Percentiles rank a stretch among this genome's conserved stretches.
phyloP scores from a whole-genome alignment of 2,888 invertebrate species.

The Helleia helle region DNA sequence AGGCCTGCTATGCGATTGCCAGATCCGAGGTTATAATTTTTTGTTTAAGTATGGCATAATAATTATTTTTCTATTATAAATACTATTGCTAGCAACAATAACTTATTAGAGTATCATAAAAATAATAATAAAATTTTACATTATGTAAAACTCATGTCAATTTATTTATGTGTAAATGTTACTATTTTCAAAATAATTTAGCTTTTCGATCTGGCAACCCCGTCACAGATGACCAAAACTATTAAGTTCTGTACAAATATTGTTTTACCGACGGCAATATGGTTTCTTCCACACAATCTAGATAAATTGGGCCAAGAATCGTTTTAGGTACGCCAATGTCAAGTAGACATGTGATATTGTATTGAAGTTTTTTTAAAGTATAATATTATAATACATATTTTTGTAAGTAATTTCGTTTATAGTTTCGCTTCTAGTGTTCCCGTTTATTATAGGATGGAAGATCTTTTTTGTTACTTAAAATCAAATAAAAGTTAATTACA shows the following conservation, averaged over 20 bases:
- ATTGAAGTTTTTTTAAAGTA: slow-evolving; percentile 65
- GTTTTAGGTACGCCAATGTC: slow-evolving; percentile 63
- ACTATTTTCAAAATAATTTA: too few relatives aligned
- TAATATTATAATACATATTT: slow-evolving; percentile 70
- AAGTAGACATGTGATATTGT: slow-evolving; percentile 76
- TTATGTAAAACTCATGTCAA: too few relatives aligned
- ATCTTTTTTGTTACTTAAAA: slow-evolving; percentile 71
- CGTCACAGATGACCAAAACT: background rate
- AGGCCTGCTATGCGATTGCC: background rate
- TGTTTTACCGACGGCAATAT: slow-evolving; percentile 4
- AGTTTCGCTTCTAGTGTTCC: slow-evolving; percentile 67
- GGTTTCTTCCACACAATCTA: slow-evolving; percentile 28
- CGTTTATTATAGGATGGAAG: slow-evolving; percentile 65
- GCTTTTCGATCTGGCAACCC: slow-evolving; percentile 25
- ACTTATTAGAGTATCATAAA: too few relatives aligned
- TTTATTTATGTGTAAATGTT: too few relatives aligned
- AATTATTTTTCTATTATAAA: too few relatives aligned
- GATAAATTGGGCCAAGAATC: slow-evolving; percentile 45
- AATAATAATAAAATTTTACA: too few relatives aligned
- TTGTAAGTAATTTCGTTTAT: slow-evolving; percentile 69
- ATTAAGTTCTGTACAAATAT: slow-evolving; percentile 7
- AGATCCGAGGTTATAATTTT: background rate
- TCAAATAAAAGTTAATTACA: slow-evolving; percentile 71
- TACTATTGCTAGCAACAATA: too few relatives aligned
- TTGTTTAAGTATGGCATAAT: too few relatives aligned